phyloP scores from a whole-genome alignment of 2,797 vertebrate species.

The Sebastes iracundus region DNA sequence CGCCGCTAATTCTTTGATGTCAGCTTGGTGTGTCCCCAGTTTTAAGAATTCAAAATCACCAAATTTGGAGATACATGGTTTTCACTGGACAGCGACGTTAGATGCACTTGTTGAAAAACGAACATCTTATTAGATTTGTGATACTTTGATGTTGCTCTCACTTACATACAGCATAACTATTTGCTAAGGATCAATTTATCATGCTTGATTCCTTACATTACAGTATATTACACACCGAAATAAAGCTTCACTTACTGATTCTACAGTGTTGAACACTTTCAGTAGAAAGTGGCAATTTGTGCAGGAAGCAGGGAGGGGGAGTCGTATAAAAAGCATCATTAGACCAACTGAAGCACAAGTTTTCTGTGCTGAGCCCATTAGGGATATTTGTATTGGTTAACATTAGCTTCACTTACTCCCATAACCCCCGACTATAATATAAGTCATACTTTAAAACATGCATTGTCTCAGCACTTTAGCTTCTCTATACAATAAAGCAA shows the following conservation, averaged over 20 bases:
- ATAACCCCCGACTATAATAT: not conserved
- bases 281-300: slow-evolving; percentile 23
- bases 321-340: slow-evolving; percentile 5
- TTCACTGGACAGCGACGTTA: not conserved
- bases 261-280: slow-evolving; percentile 4
- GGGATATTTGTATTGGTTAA: not conserved
- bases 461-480: not conserved
- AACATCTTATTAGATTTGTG: not conserved
- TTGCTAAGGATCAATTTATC: slow-evolving; percentile 6
- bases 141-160: not conserved
- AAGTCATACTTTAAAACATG: slow-evolving; percentile 3
- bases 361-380: not conserved
- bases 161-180: not conserved
- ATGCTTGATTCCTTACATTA: slow-evolving; percentile 31
- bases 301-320: slow-evolving; percentile 1
- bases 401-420: not conserved
- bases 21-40: too few species aligned
- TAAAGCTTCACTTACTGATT: slow-evolving; percentile 1
- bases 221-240: slow-evolving; percentile 19
- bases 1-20: too few species aligned
- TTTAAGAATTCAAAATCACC: not conserved
- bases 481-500: not conserved
- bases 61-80: not conserved
- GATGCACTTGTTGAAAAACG: not conserved
- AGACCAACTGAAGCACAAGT: not conserved